A percentile compares a stretch with the other conserved stretches of the same genome.
phyloP scores from a whole-genome alignment of 2,113 vertebrate species.

The Etheostoma spectabile region DNA sequence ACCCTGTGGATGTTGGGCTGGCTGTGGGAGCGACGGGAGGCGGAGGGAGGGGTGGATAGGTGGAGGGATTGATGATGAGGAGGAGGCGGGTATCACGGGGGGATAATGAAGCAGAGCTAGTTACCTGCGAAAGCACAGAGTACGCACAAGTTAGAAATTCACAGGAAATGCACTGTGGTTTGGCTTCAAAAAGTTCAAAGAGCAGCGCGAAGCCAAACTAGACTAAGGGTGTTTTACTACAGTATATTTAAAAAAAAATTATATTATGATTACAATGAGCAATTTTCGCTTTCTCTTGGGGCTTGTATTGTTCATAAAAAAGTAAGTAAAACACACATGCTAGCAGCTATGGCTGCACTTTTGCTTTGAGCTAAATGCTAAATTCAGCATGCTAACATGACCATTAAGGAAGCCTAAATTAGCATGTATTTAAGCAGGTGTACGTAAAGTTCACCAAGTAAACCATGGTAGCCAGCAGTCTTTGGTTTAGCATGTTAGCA shows the following conservation, averaged over 20 bases:
- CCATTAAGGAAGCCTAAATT: too few species aligned
- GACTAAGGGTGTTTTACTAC: too few species aligned
- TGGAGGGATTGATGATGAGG: conserved; percentile 19
- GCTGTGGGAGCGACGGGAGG: conserved; percentile 46
- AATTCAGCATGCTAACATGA: background rate
- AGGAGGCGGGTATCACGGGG: conserved; percentile 48
- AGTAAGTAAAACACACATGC: too few species aligned
- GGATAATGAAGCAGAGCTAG: conserved; percentile 47
- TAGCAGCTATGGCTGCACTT: background rate
- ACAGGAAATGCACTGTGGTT: background rate
- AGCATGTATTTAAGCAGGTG: background rate
- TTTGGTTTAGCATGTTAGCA: background rate
- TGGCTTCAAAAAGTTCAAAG: background rate
- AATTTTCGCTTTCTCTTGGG: background rate
- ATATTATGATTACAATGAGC: background rate
- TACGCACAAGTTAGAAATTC: background rate
- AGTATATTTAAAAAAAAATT: background rate
- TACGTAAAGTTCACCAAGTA: background rate
- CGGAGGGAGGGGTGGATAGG: conserved; percentile 20
- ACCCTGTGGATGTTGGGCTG: conserved; percentile 57
- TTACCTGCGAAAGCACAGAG: conserved; percentile 52
- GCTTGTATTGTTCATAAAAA: background rate
- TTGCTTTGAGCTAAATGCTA: too few species aligned
- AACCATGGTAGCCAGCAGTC: background rate
- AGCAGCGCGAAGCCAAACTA: background rate